A percentile compares a stretch with the other conserved stretches of the same genome.
These are phyloP conservation scores for Lytechinus variegatus DNA, from an alignment of 35 echinoderm and acorn worm species.

Conservation along the genomic window DNA sequence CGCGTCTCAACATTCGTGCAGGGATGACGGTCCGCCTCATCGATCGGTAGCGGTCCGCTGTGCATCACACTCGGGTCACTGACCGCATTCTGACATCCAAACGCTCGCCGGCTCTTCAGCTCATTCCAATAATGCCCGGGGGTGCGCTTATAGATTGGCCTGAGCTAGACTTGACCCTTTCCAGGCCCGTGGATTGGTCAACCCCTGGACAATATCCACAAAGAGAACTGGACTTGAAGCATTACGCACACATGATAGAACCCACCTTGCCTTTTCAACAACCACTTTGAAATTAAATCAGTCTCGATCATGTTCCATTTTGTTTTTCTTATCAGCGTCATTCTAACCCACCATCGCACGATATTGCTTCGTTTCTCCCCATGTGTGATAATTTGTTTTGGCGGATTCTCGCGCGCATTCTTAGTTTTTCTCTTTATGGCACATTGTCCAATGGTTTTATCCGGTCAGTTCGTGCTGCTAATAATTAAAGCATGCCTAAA, in stretches of 20 bases:
- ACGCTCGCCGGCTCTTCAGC: background rate
- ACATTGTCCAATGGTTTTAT: conserved; percentile 15
- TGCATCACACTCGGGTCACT: background rate
- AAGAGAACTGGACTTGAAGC: background rate
- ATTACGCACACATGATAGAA: conserved; percentile 22
- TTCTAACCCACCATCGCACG: background rate
- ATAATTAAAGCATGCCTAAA: conserved; percentile 37
- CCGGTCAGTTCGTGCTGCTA: conserved; percentile 32
- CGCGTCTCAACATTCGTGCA: conserved; percentile 11
- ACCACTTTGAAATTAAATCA: background rate
- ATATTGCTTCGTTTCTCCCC: background rate
- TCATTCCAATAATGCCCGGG: conserved; percentile 42
- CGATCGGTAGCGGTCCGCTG: conserved; percentile 31
- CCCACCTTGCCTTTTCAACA: background rate
- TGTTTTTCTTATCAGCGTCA: background rate
- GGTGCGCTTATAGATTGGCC: conserved; percentile 41
- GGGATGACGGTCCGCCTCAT: background rate
- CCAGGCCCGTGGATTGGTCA: conserved; percentile 22
- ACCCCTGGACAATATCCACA: background rate
- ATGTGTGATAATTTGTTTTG: conserved; percentile 16
- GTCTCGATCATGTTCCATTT: conserved; percentile 17
- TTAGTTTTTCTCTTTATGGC: background rate
- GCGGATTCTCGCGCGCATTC: background rate
- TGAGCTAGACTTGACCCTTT: conserved; percentile 1
- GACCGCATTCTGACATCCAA: conserved; percentile 21